Base-by-base conservation (phyloP, 2,888 invertebrate species). In the Fissipunctia ypsillon region DNA sequence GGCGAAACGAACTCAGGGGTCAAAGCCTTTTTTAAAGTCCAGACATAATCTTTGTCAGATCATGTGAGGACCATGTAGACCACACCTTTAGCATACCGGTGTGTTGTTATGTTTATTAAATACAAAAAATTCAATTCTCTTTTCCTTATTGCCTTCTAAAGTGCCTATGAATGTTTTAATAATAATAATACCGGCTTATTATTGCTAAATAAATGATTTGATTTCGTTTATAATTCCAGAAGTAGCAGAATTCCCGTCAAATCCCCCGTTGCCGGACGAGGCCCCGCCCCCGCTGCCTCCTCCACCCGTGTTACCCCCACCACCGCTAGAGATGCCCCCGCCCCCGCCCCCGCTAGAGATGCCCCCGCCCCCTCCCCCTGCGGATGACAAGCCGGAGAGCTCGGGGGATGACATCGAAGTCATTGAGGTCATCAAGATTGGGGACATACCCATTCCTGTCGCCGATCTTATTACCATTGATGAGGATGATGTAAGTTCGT, bases 241-340 rank as follows among this genome's bases (percentile, higher is more conserved):
- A 87, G 80, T 83, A 38, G 86, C 90, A 45, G 93, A 89, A 41
- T 96, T 96, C 76, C 94, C 95, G 3, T 95, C 94, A 2, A 93
- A 94, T 7, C 96, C 96, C 0, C 96, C 96, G 0, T 88, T 96
- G 6, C 96, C 96, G 0, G 96, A 95, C 78, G 95, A 96, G 45
- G 94, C 93, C 7, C 94, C 94, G 3, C 93, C 93, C 0, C 92
- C 92, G 1, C 90, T 92, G 3, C 91, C 92, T 0, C 92, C 91
- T 0, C 93, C 92, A 0, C 66, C 67, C 9, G 66, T 71, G 19
- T 69, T 16, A 38, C 88, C 60, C 88, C 60, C 59, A 85, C 56
- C 83, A 89, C 59, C n/a, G 61, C 9, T 35, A 2, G 22, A 28
- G n/a, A 19, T 4, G 12, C 67, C 76, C 54, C 87, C 35, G 4